Evolutionary conservation across 2,113 vertebrate species (phyloP), one percentile per base, ranked within the genome.

Genomic region (Verasper variegatus): DNA sequence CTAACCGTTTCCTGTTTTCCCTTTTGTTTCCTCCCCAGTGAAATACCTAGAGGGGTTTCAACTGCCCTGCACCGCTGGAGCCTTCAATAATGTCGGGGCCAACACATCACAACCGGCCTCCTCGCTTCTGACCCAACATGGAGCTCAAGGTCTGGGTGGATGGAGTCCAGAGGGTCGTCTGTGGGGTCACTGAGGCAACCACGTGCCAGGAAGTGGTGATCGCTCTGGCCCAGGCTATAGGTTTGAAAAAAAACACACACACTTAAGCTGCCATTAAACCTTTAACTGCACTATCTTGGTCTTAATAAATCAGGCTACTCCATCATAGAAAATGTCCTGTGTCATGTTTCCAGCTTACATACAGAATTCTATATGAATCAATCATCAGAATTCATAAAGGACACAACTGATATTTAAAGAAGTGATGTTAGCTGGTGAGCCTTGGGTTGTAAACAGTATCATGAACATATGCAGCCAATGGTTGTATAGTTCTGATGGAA

Each of bases 81-180:
- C 81, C 84, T 84, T 88, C 76, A 84, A 68, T 85, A 88, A 94
- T 94, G 93, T 91, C 65, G 78, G 82, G 75, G 72, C 83, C 85
- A 71, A 77, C 74, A 75, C 81, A 71, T 21, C 68, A 60, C 70
- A 85, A 64, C 74, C 21, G 61, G 42, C 81, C 74, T 68, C 81
- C 69, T 88, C 70, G 31, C 64, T 86, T 88, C 86, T 94, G 92
- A 92, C 89, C 82, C 86, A 95, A 91, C 91, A 99, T 99, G 98
- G 98, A 99, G 93, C 97, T 99, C 70, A 99, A 99, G 90, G 98
- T 99, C 82, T 99, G 98, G 98, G 98, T 99, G 78, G 98, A 99
- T 79, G 98, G 97, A 90, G 96, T 98, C 74, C 98, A 99, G 93
- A 95, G 98, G 74, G 97, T 99, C 2, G 97, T 99, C 55, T 99